Evolutionary conservation across 2,888 invertebrate species (phyloP).

Genomic region (Nemurella pictetii): DNA sequence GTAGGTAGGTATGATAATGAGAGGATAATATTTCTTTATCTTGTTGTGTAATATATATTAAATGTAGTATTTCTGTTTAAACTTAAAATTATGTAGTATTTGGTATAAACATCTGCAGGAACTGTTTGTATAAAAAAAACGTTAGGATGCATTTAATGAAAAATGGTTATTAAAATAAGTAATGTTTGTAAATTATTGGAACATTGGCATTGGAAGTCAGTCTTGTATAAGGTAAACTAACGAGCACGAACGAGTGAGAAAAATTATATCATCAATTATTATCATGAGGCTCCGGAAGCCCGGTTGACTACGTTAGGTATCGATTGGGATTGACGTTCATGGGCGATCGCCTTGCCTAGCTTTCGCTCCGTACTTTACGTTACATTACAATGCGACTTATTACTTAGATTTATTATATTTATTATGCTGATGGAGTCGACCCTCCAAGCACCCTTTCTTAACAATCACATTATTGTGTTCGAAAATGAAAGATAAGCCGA

Average conservation of each 20-base stretch:
- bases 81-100: slow-evolving; percentile 43
- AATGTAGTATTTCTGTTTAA: slow-evolving; percentile 35
- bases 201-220: slow-evolving; percentile 45
- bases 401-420: slow-evolving; percentile 26
- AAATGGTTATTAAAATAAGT: slow-evolving; percentile 38
- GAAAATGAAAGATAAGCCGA: slow-evolving; percentile 11
- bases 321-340: neutral
- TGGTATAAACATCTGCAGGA: slow-evolving; percentile 44
- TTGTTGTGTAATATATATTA: neutral
- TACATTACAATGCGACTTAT: slow-evolving; percentile 34
- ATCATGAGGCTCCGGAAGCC: slow-evolving; percentile 22
- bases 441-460: slow-evolving; percentile 42
- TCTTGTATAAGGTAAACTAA: slow-evolving; percentile 43
- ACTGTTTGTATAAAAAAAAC: slow-evolving; percentile 41
- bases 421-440: slow-evolving; percentile 24
- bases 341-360: too few relatives aligned
- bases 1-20: slow-evolving; percentile 14
- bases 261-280: neutral
- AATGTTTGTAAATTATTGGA: slow-evolving; percentile 43
- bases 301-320: slow-evolving; percentile 10
- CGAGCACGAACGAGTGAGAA: slow-evolving; percentile 31
- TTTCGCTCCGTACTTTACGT: neutral
- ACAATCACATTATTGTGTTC: slow-evolving; percentile 39
- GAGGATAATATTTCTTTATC: slow-evolving; percentile 1
- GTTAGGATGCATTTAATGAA: slow-evolving; percentile 41